These are phyloP conservation scores for Mesocentrotus franciscanus DNA, from an alignment of 53 echinoderm and acorn worm species.

Conservation along the genomic window DNA sequence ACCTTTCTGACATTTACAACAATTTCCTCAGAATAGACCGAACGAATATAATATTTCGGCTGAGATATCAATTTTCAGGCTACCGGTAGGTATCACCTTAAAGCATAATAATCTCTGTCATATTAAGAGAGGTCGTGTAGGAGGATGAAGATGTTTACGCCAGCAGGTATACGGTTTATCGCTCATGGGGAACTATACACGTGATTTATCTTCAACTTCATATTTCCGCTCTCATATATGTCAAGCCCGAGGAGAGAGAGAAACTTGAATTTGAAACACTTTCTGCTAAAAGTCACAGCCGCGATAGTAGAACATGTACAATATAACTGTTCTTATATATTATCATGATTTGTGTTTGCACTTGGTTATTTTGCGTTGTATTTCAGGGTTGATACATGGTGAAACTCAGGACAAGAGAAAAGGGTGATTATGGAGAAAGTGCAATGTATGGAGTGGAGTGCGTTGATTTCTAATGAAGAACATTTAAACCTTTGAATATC, in stretches of 20 bases:
- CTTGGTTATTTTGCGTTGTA: no score
- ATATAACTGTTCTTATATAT: background rate
- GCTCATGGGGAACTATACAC: background rate
- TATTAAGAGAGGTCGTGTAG: background rate
- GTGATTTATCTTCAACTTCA: slow-evolving; percentile 27
- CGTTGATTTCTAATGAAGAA: no score
- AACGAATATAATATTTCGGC: background rate
- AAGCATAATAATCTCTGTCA: background rate
- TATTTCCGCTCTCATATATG: background rate
- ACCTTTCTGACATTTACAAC: background rate
- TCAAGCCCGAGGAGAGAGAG: background rate
- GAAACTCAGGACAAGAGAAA: no score
- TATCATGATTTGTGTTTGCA: no score
- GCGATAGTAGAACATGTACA: background rate
- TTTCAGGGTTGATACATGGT: no score
- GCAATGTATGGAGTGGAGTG: no score
- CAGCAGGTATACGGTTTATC: background rate
- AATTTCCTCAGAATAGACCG: slow-evolving; percentile 14
- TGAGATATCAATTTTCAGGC: slow-evolving; percentile 13
- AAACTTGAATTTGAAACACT: background rate
- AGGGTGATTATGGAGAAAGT: no score
- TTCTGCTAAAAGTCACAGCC: background rate
- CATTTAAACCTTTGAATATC: no score
- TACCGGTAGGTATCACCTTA: background rate
- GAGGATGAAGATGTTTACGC: slow-evolving; percentile 40